Base-by-base conservation (phyloP, 1,140 invertebrate species). In the Drosophila parvula region DNA sequence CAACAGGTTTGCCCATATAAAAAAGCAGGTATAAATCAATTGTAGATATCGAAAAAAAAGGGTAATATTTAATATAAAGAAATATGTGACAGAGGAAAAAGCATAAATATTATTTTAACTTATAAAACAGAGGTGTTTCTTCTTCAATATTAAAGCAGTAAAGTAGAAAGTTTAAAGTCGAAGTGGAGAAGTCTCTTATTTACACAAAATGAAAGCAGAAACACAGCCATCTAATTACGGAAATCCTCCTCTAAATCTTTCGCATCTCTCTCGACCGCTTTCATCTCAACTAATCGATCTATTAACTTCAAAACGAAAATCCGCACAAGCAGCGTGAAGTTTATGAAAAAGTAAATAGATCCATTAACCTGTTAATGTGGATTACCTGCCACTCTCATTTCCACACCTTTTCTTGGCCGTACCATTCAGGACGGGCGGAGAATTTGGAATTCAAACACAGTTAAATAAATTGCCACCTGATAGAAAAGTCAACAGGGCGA, bases 391-490 rank as follows among this genome's bases (percentile, higher is more conserved):
- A 45, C 38, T 67, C 22, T 32, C 34, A 34, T 22, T 55, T 36
- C 53, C 14, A 47, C 57, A 47, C 57, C 56, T 70, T 55, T 48
- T 9, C 41, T 50, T 51, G 50, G 32, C 14, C 38, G 44, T n/a
- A n/a, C n/a, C 22, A 2, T 22, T 22, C 22, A 22, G 3, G 22
- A 3, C 22, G 22, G 22, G 22, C 22, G 48, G 43, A 44, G 53
- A 61, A 77, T 80, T 68, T 81, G 27, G 68, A 77, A 83, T 79
- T 71, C 70, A 86, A 81, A 79, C 58, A 60, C 60, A 60, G 70
- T 86, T 76, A 86, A 79, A 73, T 76, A 79, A 86, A 86, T 86
- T 85, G 75, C 57, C 79, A 79, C 60, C 70, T 82, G 70, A 79
- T 88, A 56, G 75, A 62, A 86, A 74, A 81, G 80, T 85, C 75